A percentile compares a stretch with the other conserved stretches of the same genome.
Conservation (phyloP, 1,140 invertebrate species). For the Drosophila parvula region DNA sequence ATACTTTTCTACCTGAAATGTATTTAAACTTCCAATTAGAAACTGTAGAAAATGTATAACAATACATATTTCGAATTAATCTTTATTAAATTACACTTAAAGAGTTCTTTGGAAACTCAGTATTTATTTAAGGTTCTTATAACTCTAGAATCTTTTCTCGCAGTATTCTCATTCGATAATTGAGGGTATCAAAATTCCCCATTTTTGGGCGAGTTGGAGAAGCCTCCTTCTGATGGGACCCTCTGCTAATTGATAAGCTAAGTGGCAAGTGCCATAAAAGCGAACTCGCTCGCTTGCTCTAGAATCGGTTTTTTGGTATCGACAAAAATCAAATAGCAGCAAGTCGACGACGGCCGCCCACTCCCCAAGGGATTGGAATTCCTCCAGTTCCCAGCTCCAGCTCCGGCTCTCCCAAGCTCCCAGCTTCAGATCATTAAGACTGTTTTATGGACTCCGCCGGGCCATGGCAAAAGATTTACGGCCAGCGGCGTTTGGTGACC, state of each 20-base stretch:
- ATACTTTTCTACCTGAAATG: no score
- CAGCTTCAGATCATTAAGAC: conserved; percentile 58
- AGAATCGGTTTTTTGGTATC: conserved; percentile 12
- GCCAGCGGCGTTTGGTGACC: conserved; percentile 57
- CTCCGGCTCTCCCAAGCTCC: neutral
- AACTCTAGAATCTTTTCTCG: neutral
- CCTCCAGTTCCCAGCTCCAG: neutral
- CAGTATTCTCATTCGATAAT: conserved; percentile 24
- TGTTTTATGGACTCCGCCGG: conserved; percentile 61
- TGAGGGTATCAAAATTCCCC: conserved; percentile 14
- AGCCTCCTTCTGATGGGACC: conserved; percentile 5
- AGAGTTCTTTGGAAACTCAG: no score
- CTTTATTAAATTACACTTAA: no score
- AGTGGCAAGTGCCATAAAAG: conserved; percentile 71
- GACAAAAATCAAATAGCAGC: conserved; percentile 34
- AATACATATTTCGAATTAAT: no score
- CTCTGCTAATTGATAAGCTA: conserved; percentile 76
- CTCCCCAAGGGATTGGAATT: conserved; percentile 25
- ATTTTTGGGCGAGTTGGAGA: neutral
- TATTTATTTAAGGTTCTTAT: no score
- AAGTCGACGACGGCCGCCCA: conserved; percentile 15
- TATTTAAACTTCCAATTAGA: no score
- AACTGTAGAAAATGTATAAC: no score
- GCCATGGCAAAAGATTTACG: conserved; percentile 66
- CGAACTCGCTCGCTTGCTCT: conserved; percentile 13